Evolutionary conservation across 2,888 invertebrate genomes (phyloP).

Genomic region (Calliphora vomitoria): DNA sequence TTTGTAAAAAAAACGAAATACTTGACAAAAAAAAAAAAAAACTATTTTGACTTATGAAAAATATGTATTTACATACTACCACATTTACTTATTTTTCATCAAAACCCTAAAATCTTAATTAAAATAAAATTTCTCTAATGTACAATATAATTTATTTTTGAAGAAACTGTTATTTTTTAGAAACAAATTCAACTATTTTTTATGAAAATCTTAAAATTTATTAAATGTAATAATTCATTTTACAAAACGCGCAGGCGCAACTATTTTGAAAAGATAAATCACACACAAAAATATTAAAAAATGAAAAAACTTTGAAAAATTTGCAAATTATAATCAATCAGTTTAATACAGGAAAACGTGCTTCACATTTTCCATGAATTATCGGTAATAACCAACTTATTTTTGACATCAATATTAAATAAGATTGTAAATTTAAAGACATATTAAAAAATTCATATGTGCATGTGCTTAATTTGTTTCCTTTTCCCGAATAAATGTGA

Average conservation of each 20-base stretch:
- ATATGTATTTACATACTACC: constrained; percentile 34
- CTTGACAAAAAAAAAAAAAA: constrained; percentile 57
- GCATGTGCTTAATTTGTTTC: no score
- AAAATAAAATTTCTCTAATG: constrained; percentile 52
- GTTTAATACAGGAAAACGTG: no score
- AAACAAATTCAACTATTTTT: background rate
- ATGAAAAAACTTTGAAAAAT: constrained; percentile 8
- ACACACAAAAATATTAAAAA: background rate
- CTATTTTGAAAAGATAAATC: constrained; percentile 8
- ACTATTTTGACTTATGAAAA: constrained; percentile 50
- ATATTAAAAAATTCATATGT: no score
- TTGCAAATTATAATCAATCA: background rate
- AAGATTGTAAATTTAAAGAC: no score
- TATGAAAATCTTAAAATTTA: background rate
- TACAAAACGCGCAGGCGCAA: constrained; percentile 60
- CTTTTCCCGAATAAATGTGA: no score
- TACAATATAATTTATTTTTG: constrained; percentile 67
- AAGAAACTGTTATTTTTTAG: constrained; percentile 10
- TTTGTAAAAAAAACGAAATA: constrained; percentile 74
- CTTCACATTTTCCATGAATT: no score
- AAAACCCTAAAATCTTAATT: constrained; percentile 7
- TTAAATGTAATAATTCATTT: background rate
- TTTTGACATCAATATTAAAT: no score
- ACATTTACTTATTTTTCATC: constrained; percentile 12
- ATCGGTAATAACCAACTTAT: no score